Base-by-base conservation (phyloP, 2,797 vertebrate genomes). In the Eidolon dupreanum region DNA sequence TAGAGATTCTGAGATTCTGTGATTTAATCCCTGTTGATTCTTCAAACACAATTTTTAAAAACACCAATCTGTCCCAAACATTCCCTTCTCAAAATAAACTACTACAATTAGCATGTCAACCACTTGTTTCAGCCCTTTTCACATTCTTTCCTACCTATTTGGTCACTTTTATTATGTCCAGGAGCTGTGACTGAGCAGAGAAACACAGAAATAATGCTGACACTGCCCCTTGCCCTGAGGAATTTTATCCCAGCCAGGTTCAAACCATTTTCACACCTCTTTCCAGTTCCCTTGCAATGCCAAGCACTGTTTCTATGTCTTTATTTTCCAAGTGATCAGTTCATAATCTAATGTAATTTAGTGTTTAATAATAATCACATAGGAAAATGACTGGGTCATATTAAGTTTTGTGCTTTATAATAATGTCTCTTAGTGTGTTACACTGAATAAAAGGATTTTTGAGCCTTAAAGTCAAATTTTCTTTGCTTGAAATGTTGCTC, bases 271-370 rank as follows among this genome's bases (percentile, higher is more conserved):
- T 49, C 31, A n/a, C 15, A 7, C 33, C 66, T 57, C 28, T 19
- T 85, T 38, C 22, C 22, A 33, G 7, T 9, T 16, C 3, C 31
- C 63, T 24, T 33, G 73, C 41, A 19, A 3, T 4, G 10, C 16
- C 26, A 0, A 36, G n/a, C 57, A 26, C 33, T 74, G 5, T n/a
- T 88, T 5, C 65, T 17, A 19, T 0, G 6, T 31, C 26, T 61
- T 13, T 61, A 65, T 51, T 79, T 83, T 77, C 65, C 59, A 13
- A 22, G 16, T 24, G 26, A 41, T 57, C 66, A 12, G 41, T 63
- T 33, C 49, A 15, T 12, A 33, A 19, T 90, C 10, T 20, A 63
- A n/a, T 9, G 3, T 11, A 73, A 59, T 6, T 20, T 65, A 43
- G 20, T n/a, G 20, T 51, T 43, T 31, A 63, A 43, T 19, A 77